phyloP scores from a whole-genome alignment of 2,888 invertebrate species.

The Aporophyla lueneburgensis region DNA sequence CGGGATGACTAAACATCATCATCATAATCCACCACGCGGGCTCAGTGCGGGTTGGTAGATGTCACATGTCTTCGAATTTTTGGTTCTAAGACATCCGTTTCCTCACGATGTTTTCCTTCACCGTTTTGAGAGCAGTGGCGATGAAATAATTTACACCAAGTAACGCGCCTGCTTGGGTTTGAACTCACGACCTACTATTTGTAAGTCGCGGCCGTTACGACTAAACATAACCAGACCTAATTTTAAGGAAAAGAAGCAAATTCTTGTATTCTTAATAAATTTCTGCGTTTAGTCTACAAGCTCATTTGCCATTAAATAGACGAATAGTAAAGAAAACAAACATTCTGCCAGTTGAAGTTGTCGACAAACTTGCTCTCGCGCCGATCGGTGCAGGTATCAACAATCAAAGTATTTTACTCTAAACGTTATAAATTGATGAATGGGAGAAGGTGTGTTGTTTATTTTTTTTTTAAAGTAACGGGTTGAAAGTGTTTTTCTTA shows the following conservation, averaged over 20 bases:
- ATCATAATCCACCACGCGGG: no score
- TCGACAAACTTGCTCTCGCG: slow-evolving; percentile 54
- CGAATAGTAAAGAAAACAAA: slow-evolving; percentile 52
- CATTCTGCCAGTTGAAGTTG: slow-evolving; percentile 55
- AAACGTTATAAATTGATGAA: background rate
- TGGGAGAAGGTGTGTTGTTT: background rate
- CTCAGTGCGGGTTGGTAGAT: no score
- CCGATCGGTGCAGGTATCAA: slow-evolving; percentile 47
- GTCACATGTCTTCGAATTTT: no score
- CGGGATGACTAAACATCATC: no score
- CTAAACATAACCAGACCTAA: slow-evolving; percentile 29
- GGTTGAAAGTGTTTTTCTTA: background rate
- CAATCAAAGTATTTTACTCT: slow-evolving; percentile 46
- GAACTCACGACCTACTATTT: no score
- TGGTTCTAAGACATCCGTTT: no score
- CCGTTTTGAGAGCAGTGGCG: no score
- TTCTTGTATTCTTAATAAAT: slow-evolving; percentile 51
- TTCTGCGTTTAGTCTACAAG: slow-evolving; percentile 32
- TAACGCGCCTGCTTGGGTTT: no score
- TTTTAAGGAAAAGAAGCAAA: slow-evolving; percentile 35
- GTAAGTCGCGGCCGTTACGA: no score
- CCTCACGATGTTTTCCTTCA: no score
- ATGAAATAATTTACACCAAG: no score
- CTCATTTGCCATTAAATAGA: slow-evolving; percentile 46
- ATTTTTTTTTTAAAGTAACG: no score